Conservation (phyloP, 2,797 vertebrate species). For the Poeciliopsis gracilis region DNA sequence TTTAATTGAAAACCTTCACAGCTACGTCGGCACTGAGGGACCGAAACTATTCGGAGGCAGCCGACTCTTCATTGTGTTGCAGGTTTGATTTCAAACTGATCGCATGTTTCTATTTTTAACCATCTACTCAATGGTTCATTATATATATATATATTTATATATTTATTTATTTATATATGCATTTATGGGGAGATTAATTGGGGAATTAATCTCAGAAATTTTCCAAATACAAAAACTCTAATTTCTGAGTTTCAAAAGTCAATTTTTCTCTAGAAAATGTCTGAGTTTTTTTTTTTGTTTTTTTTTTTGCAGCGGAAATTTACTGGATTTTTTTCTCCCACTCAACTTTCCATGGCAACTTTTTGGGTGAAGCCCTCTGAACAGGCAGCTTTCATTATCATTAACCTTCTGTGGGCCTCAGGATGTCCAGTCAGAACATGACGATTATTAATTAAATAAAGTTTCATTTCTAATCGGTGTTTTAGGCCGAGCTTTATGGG, state of each 20-base stretch:
- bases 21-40: neutral
- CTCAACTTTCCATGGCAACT: neutral
- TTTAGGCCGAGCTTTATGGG: neutral
- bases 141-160: too few species aligned
- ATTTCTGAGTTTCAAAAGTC: too few species aligned
- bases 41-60: neutral
- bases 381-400: neutral
- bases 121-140: neutral
- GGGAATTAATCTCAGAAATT: too few species aligned
- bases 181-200: too few species aligned
- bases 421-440: neutral
- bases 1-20: constrained; percentile 54
- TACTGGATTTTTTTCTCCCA: neutral
- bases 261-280: too few species aligned
- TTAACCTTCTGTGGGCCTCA: neutral
- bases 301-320: neutral
- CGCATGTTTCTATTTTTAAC: neutral
- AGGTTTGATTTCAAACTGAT: neutral
- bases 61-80: neutral
- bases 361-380: neutral
- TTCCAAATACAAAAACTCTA: too few species aligned
- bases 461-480: neutral
- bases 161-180: too few species aligned
- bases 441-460: neutral
- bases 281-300: too few species aligned